Base-by-base conservation (phyloP, 2,888 invertebrate genomes). In the Fragum sueziense region DNA sequence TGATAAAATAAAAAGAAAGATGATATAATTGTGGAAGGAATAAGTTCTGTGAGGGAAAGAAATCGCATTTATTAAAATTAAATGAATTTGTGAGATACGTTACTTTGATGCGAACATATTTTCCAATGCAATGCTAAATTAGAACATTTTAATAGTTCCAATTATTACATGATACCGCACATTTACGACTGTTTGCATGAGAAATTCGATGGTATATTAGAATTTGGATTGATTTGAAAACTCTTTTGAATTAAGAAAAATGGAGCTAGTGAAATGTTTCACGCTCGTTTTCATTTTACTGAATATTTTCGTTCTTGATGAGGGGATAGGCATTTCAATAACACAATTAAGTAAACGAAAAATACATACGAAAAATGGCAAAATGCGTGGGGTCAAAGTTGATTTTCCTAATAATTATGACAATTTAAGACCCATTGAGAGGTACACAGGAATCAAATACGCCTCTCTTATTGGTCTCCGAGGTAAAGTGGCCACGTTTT, bases 351-450 rank as follows among this genome's bases (percentile, higher is more conserved):
- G 65, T 27, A 65, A 65, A 11, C 22, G 79, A 20, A 47, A 74
- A 0, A 71, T 79, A 22, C 67, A 67, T 27, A 31, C 70, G 1
- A 47, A 29, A 7, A 27, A 61, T n/a, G 79, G 79, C 6, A 73
- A 72, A 20, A 67, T 79, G 27, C 54, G 82, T 2, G 82, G 82
- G 25, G 82, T 82, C 14, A 75, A 76, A 31, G 82, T 82, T 3
- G 82, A 82, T 25, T 82, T 82, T 47, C 70, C 82, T 14, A 76
- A 76, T 33, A 76, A 71, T 25, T 57, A 33, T 7, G 47, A 73
- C 27, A 62, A 70, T 22, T 62, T 82, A 0, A 52, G 73, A 33
- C 33, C 76, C 6, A 75, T 82, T 1, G 82, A 82, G 27, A 61
- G 79, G 17, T 82, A 70, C 59, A 70, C 79, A n/a, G 79, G 76